A percentile compares a stretch with the other conserved stretches of the same genome.
These are phyloP conservation scores for Pagetopsis macropterus DNA, from an alignment of 2,797 vertebrate species.

Conservation along the genomic window DNA sequence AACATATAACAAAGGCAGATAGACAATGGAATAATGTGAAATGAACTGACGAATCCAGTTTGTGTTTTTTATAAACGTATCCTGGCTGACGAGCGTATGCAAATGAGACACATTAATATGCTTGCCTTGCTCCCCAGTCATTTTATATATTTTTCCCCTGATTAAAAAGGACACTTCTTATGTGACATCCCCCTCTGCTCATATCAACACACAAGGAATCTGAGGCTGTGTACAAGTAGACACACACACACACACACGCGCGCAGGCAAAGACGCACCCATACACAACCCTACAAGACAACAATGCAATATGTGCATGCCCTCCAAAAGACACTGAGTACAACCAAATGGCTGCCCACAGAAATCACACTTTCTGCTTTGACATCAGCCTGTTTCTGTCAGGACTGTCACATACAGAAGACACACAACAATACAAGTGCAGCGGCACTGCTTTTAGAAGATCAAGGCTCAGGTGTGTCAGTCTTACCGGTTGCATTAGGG, in stretches of 20 bases:
- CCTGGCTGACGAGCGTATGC: constrained; percentile 86
- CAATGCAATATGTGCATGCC: constrained; percentile 76
- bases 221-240: constrained; percentile 61
- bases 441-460: constrained; percentile 15
- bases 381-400: constrained; percentile 27
- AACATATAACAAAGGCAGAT: constrained; percentile 88
- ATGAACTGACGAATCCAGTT: constrained; percentile 87
- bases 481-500: constrained; percentile 65
- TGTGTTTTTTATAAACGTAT: constrained; percentile 83
- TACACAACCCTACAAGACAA: constrained; percentile 67
- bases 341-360: constrained; percentile 72
- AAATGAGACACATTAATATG: constrained; percentile 88
- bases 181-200: constrained; percentile 82
- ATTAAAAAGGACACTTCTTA: constrained; percentile 89
- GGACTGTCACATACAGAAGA: constrained; percentile 11
- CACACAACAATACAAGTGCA: background rate
- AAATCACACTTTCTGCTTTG: constrained; percentile 65
- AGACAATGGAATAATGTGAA: constrained; percentile 88
- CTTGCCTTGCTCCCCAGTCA: constrained; percentile 85
- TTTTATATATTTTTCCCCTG: constrained; percentile 86
- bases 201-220: constrained; percentile 76
- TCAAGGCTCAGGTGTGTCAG: constrained; percentile 26
- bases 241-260: constrained; percentile 29
- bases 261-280: constrained; percentile 36
- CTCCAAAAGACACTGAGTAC: constrained; percentile 75